Evolutionary conservation across 2,888 invertebrate species (phyloP).

Genomic region (Drosophila seclusa): DNA sequence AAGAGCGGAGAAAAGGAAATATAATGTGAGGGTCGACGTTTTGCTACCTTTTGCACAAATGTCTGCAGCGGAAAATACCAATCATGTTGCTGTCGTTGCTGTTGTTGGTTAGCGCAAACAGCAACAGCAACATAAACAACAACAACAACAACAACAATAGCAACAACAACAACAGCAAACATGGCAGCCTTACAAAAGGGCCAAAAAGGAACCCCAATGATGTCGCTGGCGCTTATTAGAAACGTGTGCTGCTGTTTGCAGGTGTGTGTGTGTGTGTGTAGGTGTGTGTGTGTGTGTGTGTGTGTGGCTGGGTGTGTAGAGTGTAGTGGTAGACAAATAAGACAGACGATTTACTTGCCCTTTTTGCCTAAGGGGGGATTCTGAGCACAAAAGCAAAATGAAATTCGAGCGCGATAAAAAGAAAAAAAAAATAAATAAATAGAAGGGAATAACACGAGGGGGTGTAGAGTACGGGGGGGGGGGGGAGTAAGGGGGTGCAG

Average conservation of each 20-base stretch:
- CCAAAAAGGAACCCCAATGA: slow-evolving; percentile 53
- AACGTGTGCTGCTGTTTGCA: slow-evolving; percentile 41
- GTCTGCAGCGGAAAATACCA: slow-evolving; percentile 80
- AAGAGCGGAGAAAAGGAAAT: slow-evolving; percentile 24
- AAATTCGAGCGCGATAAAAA: slow-evolving; percentile 71
- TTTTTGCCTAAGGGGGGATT: slow-evolving; percentile 35
- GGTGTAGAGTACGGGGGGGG: not conserved
- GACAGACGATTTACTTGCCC: slow-evolving; percentile 79
- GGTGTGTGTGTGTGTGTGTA: not conserved
- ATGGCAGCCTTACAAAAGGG: slow-evolving; percentile 54
- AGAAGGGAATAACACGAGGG: not conserved
- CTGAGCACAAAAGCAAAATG: slow-evolving; percentile 42
- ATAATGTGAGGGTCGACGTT: slow-evolving; percentile 60
- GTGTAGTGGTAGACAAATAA: slow-evolving; percentile 77
- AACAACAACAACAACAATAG: slow-evolving; percentile 20
- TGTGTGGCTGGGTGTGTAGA: slow-evolving; percentile 14
- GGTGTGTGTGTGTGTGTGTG: slow-evolving; percentile 16
- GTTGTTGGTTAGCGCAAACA: slow-evolving; percentile 67
- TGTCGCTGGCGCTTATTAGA: slow-evolving; percentile 70
- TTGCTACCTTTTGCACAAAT: slow-evolving; percentile 65
- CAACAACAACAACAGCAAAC: slow-evolving; percentile 26
- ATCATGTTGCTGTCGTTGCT: slow-evolving; percentile 72
- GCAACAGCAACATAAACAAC: slow-evolving; percentile 1
- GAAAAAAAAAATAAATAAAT: slow-evolving; percentile 1
- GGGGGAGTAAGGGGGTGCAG: not conserved